These are phyloP conservation scores for Vespertilio murinus DNA, from an alignment of 2,797 vertebrate species.

Conservation along the genomic window DNA sequence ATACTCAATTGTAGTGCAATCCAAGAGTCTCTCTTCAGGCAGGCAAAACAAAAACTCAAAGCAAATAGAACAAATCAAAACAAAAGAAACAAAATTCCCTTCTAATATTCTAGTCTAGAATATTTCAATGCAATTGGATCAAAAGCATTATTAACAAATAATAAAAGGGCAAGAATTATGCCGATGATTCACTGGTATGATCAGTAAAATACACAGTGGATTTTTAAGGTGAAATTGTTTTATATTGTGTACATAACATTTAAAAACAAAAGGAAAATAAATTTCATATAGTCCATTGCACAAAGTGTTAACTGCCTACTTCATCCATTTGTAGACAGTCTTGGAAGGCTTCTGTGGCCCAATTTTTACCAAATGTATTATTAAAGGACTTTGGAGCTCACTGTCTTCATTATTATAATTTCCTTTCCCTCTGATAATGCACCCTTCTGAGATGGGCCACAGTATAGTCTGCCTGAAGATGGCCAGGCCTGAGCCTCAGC, in stretches of 20 bases:
- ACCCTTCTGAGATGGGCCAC: too few relatives aligned
- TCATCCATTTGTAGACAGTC: neutral
- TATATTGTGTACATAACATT: neutral
- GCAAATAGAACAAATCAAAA: neutral
- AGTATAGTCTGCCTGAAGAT: fast-evolving
- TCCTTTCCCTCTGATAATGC: fast-evolving
- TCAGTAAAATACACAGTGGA: too few relatives aligned
- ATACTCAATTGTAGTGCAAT: neutral
- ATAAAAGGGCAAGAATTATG: neutral
- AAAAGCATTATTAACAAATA: neutral
- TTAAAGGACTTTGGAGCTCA: neutral
- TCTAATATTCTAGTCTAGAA: neutral
- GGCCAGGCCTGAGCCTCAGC: neutral
- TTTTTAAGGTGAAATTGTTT: neutral
- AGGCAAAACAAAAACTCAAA: neutral
- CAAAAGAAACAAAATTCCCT: neutral
- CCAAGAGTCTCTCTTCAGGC: neutral
- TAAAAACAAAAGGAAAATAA: neutral
- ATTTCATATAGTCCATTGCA: fast-evolving
- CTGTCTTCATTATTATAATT: neutral
- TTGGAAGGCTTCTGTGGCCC: too few relatives aligned
- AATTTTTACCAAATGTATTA: neutral
- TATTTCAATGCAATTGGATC: neutral
- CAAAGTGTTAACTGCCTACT: fast-evolving
- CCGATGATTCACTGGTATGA: fast-evolving